Base-by-base conservation (phyloP, 2,888 invertebrate species). In the Ditula angustiorana region DNA sequence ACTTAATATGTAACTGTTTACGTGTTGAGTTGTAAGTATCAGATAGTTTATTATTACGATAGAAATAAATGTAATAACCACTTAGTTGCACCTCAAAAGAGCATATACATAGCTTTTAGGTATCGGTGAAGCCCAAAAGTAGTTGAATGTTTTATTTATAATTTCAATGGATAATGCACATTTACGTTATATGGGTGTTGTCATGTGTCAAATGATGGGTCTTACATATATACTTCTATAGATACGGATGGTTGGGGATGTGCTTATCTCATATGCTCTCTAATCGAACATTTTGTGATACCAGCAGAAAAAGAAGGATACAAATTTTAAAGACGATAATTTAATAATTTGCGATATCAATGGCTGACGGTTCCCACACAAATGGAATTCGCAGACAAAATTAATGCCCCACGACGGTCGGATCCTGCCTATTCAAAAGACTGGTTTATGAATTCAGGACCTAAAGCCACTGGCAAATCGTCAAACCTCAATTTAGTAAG, bases 351-450 rank as follows among this genome's bases (percentile, higher is more conserved):
- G 70, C 57, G 66, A 69, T 68, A 64, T 71, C 71, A 79, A 71
- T 70, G 68, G 62, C 68, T 67, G 47, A 71, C 57, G 75, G 71
- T 78, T 77, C 79, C 74, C 69, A 72, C 81, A 82, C 81, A 80
- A 76, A 81, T 82, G 75, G 76, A 79, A 87, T 86, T 80, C 74
- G 80, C 82, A 86, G 86, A 86, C 87, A 71, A 79, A 64, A 77
- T 76, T 74, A 80, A 81, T 81, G 75, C 71, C 71, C 70, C 69
- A 62, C 35, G 69, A 67, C 49, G 66, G 65, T 26, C 74, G 65
- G 56, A 75, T 74, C 78, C 70, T 57, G 67, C 72, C 66, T 68
- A 37, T 63, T 68, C 67, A 71, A 73, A 33, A 66, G 58, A 71
- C 72, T 66, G 69, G 71, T 70, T 72, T 69, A 60, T 61, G 58